Evolutionary conservation across 2,888 invertebrate species (phyloP), one percentile per base, ranked within the genome.

Genomic region (Drymonia ruficornis): DNA sequence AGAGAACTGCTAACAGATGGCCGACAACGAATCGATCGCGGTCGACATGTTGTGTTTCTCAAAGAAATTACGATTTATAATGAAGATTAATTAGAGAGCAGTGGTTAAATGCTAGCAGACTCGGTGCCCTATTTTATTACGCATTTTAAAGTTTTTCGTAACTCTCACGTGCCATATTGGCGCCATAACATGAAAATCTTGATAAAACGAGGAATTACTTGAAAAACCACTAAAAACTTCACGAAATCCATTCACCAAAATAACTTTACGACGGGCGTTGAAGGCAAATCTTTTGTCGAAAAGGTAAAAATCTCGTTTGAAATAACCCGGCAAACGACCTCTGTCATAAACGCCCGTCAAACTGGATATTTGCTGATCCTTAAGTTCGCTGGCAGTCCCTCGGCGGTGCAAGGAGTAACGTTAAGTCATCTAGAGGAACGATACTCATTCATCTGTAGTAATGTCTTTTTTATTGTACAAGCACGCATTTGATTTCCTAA

Each of bases 291-390:
- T 70, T 66, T 67, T 67, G 57, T 61, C 45, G 50, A 59, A 70
- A 70, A 70, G 60, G 60, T 69, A 67, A 64, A 69, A 69, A 65
- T 57, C 57, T 31, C 38, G 50, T 61, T 65, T 60, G 67, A 65
- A 65, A 74, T 65, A 65, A 61, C 65, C 69, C 63, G 67, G 64
- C 64, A 69, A 71, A 74, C 59, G 65, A 63, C 59, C 63, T 50
- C 50, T 50, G 66, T 65, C 65, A 65, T 69, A 69, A 67, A 69
- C 65, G 63, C 56, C 56, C 59, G 53, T 48, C 50, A 38, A 50
- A 42, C 60, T 72, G 74, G 65, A 72, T 66, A 71, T 72, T 74
- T 71, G 56, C 56, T 74, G 67, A 74, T 64, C 57, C 68, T 52
- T 42, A 48, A 44, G 45, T 28, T 45, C 28, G 28, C 28, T 51